These are phyloP conservation scores for Micronisus gabar DNA, from an alignment of 2,113 vertebrate genomes.

Conservation along the genomic window DNA sequence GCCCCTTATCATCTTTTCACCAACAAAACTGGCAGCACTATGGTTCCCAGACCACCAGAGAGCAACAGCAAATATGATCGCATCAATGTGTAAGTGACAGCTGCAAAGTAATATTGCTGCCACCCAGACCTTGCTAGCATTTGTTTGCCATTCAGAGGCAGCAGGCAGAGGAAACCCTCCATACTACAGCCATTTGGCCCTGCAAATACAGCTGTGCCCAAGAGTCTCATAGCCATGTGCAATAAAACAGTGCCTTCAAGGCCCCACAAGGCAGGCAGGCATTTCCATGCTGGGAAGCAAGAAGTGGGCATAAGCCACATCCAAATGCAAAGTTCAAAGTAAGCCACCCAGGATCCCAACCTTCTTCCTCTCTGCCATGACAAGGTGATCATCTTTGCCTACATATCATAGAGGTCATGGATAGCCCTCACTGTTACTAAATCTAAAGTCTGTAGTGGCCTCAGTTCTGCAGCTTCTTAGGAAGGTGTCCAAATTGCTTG, in stretches of 20 bases:
- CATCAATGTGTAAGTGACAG: conserved; percentile 88
- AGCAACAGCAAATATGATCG: conserved; percentile 88
- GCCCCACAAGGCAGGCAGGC: neutral
- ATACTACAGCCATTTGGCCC: neutral
- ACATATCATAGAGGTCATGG: neutral
- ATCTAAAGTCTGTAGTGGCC: neutral
- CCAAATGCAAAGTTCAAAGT: neutral
- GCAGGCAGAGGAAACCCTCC: neutral
- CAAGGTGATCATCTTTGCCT: neutral
- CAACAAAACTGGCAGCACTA: conserved; percentile 89
- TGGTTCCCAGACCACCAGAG: conserved; percentile 95
- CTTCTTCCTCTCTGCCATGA: neutral
- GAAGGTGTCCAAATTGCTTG: neutral
- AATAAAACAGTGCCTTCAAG: neutral
- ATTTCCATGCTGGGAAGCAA: neutral
- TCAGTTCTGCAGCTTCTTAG: neutral
- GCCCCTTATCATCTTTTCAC: conserved; percentile 88
- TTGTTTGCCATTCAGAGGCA: neutral
- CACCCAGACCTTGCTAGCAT: neutral
- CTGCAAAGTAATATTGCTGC: neutral
- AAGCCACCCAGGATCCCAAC: neutral
- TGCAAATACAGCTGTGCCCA: neutral
- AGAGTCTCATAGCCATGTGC: neutral
- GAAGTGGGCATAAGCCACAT: neutral
- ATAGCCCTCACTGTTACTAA: neutral